Conservation (phyloP, 2,113 vertebrate species). For the Orientallactaga bullata region DNA sequence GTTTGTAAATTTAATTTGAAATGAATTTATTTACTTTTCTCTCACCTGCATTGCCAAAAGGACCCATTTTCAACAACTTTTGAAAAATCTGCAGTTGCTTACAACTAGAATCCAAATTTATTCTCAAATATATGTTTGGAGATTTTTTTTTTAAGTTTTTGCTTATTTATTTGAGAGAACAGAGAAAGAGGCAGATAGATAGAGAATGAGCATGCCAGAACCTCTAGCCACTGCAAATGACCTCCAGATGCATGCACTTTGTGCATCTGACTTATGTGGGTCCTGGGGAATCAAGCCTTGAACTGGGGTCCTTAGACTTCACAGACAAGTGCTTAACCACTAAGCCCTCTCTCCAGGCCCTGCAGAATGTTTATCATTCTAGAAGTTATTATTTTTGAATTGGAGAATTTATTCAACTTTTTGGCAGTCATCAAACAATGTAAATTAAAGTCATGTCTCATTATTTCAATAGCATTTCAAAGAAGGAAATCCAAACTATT, state of each 20-base stretch:
- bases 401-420: constrained; percentile 64
- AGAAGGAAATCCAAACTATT: constrained; percentile 16
- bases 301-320: too few species aligned
- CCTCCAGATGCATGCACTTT: too few species aligned
- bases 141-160: too few species aligned
- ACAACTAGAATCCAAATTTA: constrained; percentile 62
- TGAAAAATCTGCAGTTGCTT: constrained; percentile 57
- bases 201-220: too few species aligned
- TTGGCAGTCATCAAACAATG: constrained; percentile 67
- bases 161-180: too few species aligned
- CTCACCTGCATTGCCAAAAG: constrained; percentile 62
- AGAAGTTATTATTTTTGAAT: constrained; percentile 64
- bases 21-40: constrained; percentile 65
- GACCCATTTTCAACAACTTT: constrained; percentile 68
- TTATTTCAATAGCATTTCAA: constrained; percentile 57
- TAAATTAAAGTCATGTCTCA: constrained; percentile 51
- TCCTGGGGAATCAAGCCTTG: too few species aligned
- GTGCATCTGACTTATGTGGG: too few species aligned
- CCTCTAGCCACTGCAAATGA: too few species aligned
- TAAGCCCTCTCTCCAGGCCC: too few species aligned
- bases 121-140: constrained; percentile 69
- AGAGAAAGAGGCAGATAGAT: too few species aligned
- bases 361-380: constrained; percentile 72
- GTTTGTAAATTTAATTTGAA: constrained; percentile 74
- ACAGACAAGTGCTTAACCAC: too few species aligned